Evolutionary conservation across 2,113 vertebrate genomes (phyloP).

Genomic region (Sander lucioperca): DNA sequence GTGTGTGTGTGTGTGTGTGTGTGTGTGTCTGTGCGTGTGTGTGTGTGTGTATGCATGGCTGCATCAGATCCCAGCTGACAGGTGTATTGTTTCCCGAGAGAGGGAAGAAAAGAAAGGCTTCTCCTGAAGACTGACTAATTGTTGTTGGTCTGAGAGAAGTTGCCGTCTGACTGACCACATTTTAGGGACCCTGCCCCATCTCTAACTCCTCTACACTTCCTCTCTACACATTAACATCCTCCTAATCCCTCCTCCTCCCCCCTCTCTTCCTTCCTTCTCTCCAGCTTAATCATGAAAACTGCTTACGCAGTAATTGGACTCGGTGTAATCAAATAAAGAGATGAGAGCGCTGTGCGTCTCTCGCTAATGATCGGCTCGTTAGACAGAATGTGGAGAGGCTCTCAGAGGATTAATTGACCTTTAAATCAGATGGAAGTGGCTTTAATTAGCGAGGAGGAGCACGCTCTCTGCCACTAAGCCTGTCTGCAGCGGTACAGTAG

Average conservation of each 20-base stretch:
- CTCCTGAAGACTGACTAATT: conserved; percentile 90
- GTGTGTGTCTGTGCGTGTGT: conserved; percentile 34
- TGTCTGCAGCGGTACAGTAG: no score
- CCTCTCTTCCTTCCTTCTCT: neutral
- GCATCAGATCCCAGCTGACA: conserved; percentile 91
- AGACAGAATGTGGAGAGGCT: conserved; percentile 81
- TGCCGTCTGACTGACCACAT: conserved; percentile 85
- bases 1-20: no score
- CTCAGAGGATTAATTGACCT: conserved; percentile 95
- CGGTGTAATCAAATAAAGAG: conserved; percentile 76
- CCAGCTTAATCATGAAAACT: conserved; percentile 87
- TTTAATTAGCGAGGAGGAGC: conserved; percentile 54
- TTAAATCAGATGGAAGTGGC: conserved; percentile 86
- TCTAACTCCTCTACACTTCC: conserved; percentile 33
- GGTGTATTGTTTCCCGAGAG: conserved; percentile 92
- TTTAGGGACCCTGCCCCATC: neutral
- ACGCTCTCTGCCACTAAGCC: neutral
- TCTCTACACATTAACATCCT: conserved; percentile 88
- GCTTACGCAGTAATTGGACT: conserved; percentile 92
- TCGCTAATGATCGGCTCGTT: conserved; percentile 62
- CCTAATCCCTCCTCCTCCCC: conserved; percentile 79
- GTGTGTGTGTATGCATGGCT: conserved; percentile 81
- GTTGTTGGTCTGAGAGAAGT: conserved; percentile 90
- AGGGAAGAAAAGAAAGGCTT: conserved; percentile 87
- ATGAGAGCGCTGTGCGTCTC: conserved; percentile 40